Evolutionary conservation across 2,113 vertebrate genomes (phyloP), one percentile per base, ranked within the genome.

Genomic region (Sorex fumeus): DNA sequence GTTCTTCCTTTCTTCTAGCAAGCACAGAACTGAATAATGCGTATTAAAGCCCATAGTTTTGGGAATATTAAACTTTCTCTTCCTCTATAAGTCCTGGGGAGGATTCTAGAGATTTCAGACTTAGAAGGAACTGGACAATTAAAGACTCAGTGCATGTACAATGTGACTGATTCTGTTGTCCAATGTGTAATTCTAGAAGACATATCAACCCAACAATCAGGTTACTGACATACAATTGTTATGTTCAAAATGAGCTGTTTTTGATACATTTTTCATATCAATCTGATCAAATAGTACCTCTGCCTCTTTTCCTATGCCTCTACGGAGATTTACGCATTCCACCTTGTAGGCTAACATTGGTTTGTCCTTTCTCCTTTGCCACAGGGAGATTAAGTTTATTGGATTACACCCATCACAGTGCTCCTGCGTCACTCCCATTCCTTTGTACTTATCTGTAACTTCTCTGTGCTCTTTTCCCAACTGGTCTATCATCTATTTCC

Each of bases 141-240:
- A 8, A 53, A 53, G 16, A 53, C 47, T 50, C 18, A 82, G 28
- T 18, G 53, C 4, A 15, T 27, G 19, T 67, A 23, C 11, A 43
- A 25, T 25, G 23, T 11, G 1, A 34, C 76, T 43, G 19, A 15
- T 30, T 43, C 12, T 72, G 27, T 15, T 43, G 23, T 69, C 40
- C 28, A 30, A 13, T 19, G 4, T 8, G 1, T 72, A 28, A 66
- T 15, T 50, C 30, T 67, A 67, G 66, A n/a, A 3, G 13, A 15
- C 2, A 23, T 2, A 9, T 34, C 47, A 28, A 19, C 15, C 2
- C 18, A 11, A 16, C 28, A 8, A 0, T 0, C 6, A 8, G 18
- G 2, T 3, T 36, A 15, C 8, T 10, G 12, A 47, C 34, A 90
- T 3, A 13, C 2, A 12, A 19, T 36, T 34, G 12, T 69, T 18